Base-by-base conservation (phyloP, 2,888 invertebrate species). In the Sipha maydis region DNA sequence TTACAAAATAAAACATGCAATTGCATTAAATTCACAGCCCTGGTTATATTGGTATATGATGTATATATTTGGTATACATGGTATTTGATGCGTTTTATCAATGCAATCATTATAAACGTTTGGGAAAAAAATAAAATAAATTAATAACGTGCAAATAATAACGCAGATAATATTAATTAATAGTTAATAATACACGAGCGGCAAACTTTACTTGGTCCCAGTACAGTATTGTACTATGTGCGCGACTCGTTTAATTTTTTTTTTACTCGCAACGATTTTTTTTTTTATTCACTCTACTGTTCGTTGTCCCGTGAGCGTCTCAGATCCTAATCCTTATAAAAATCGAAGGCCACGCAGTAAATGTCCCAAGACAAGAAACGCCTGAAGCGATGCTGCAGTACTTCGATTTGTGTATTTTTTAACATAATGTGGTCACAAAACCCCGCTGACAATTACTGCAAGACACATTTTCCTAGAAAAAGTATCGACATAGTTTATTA, bases 271-370 rank as follows among this genome's bases (percentile, higher is more conserved):
- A 56, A 17, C 56, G 56, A 21, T 11, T 56, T 56, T 56, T 56
- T 56, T 56, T 56, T 56, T 54, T 54, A 19, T 56, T 56, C 19
- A 56, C 56, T 14, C 56, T 19, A 19, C 56, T 19, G 56, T 56
- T 41, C 54, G 56, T 19, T 4, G 56, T 19, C 67, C 28, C n/a
- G n/a, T 69, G 69, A 7, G 67, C 25, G 67, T 69, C 69, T 69
- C n/a, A 69, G 69, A 69, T 69, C 69, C 67, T 67, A 67, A 67
- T 67, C 67, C 67, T 67, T 67, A 67, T 67, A n/a, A 67, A 67
- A 67, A 34, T 25, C n/a, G 28, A 69, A 69, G 69, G 69, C 28
- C 69, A 17, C 56, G 56, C 56, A 14, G 56, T 56, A 56, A 56
- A 56, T 56, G 56, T 56, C 56, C 56, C 56, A 56, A 56, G 69